Evolutionary conservation across 2,888 invertebrate genomes (phyloP), one percentile per base, ranked within the genome.

Genomic region (Macrosiphum euphorbiae): DNA sequence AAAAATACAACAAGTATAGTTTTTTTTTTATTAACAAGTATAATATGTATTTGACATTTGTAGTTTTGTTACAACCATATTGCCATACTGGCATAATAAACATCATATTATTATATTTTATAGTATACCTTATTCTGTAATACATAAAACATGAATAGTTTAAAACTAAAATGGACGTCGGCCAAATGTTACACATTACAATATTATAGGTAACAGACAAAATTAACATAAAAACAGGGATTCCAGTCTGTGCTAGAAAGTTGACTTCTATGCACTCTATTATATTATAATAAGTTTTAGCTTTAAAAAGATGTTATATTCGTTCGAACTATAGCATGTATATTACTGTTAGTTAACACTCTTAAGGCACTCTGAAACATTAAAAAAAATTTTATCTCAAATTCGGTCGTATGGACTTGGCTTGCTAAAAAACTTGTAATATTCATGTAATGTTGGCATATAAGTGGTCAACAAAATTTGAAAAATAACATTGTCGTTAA

Each of bases 331-430:
- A 91, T 55, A 58, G 44, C 58, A 86, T 55, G n/a, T 90, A 86
- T 90, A 35, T 52, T 92, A 87, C 92, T 88, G 88, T 92, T 92
- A 78, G 35, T 78, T 78, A 78, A 78, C 35, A 78, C 78, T 78
- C 78, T 78, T 78, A 92, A 92, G 92, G 92, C 92, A 92, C 92
- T 92, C 92, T 92, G 88, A 92, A 92, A 92, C 44, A 44, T 92
- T 44, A 88, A 88, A 78, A 52, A 92, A 52, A 78, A 86, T 28
- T 52, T 87, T 92, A 44, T 92, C 44, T 92, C 78, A 78, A 92
- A 92, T 92, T 92, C 92, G 88, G 78, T 87, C 92, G 87, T 88
- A 92, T 55, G 78, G 92, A 92, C 88, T 88, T 67, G 88, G 88
- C 78, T 92, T 44, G 52, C 92, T 67, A 92, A 92, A 87, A 61